Base-by-base conservation (phyloP, 1,140 invertebrate species). In the Harpegnathos saltator region DNA sequence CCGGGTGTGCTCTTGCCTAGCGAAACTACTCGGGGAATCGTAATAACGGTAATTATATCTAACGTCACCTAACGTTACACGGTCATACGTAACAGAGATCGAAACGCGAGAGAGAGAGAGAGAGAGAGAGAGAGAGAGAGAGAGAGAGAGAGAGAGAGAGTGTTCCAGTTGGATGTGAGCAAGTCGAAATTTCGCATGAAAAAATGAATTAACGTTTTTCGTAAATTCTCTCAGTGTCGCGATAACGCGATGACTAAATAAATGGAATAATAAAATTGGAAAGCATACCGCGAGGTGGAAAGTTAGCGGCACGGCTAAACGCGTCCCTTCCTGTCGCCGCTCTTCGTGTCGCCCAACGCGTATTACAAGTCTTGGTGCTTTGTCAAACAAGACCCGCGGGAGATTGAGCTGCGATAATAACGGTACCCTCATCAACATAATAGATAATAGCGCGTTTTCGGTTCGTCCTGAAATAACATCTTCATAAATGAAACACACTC, bases 381-480 rank as follows among this genome's bases (percentile, higher is more conserved):
- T 44, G 38, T 58, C 52, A 29, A 80, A 44, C 61, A 29, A 58
- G 24, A 78, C 29, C 26, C 74, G 1, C 12, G 33, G 15, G 26
- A 75, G 59, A 75, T 75, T 52, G 19, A n/a, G 73, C 48, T 63
- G 52, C 22, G 54, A 22, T 44, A 52, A 12, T 52, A 75, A 65
- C 33, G 26, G 26, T 50, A 15, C 24, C n/a, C 26, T 44, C 73
- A 33, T 75, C 72, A 59, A 17, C 58, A 44, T 52, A 65, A 75
- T 38, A 75, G 44, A 75, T 63, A 63, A 48, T 26, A 50, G 26
- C 44, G n/a, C 44, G 44, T 24, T 75, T 63, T 75, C 19, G 48
- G 63, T 52, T 63, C 73, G 29, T 63, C 26, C 17, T 63, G 33
- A 48, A 71, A 58, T 56, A 58, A 71, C 75, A 80, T 71, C 65